These are phyloP conservation scores for Calameuta idolon DNA, from an alignment of 2,888 invertebrate genomes.

Conservation along the genomic window DNA sequence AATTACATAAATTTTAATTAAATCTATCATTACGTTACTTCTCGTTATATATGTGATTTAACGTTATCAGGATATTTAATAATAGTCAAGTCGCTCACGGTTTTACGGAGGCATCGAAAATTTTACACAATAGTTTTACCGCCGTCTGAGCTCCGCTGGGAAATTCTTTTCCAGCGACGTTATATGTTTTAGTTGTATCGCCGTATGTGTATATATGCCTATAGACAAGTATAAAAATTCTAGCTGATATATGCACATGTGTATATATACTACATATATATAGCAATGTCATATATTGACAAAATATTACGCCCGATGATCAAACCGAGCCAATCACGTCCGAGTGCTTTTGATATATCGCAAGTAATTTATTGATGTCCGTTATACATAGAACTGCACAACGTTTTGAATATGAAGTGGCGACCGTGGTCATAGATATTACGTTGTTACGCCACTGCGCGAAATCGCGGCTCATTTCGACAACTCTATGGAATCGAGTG, in stretches of 20 bases:
- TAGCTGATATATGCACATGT: background rate
- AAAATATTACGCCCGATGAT: constrained; percentile 26
- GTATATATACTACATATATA: background rate
- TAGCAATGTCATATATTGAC: constrained; percentile 20
- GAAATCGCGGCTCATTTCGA: constrained; percentile 30
- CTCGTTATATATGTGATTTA: background rate
- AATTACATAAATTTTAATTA: background rate
- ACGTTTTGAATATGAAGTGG: constrained; percentile 29
- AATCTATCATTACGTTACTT: too few species aligned
- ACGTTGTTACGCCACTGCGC: constrained; percentile 26
- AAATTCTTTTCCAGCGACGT: constrained; percentile 17
- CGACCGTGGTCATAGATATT: background rate
- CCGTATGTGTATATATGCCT: background rate
- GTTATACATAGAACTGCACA: background rate
- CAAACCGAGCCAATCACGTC: constrained; percentile 30
- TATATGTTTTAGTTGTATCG: background rate
- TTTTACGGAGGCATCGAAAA: background rate
- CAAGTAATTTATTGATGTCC: constrained; percentile 33
- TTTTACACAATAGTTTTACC: constrained; percentile 14
- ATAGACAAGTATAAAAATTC: background rate
- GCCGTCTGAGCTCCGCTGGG: constrained; percentile 7
- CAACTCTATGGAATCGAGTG: constrained; percentile 29
- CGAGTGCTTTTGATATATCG: constrained; percentile 31
- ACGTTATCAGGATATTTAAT: background rate
- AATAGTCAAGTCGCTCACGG: background rate